Evolutionary conservation across 2,113 vertebrate species (phyloP).

Genomic region (Hippocampus zosterae): DNA sequence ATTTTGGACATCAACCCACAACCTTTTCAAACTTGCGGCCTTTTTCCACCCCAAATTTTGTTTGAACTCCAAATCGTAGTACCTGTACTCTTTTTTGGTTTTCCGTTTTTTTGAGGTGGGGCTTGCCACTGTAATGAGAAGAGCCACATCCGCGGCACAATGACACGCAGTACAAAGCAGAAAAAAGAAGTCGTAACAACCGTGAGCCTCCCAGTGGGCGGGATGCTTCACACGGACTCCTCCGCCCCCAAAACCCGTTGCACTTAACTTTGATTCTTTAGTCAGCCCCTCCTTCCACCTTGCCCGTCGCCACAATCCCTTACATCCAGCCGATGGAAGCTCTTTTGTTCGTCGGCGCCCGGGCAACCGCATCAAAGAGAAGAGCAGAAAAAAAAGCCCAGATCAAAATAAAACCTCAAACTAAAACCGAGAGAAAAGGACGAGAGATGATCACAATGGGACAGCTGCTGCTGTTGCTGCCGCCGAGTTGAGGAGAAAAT

Average conservation of each 20-base stretch:
- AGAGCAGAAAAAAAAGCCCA: conserved; percentile 54
- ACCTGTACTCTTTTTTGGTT: not conserved
- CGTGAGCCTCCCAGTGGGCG: conserved; percentile 55
- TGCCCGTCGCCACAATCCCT: conserved; percentile 58
- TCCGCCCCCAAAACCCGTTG: conserved; percentile 58
- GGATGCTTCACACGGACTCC: conserved; percentile 61
- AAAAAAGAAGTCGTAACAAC: conserved; percentile 47
- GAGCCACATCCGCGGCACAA: not conserved
- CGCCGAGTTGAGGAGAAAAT: conserved; percentile 25
- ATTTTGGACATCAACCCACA: no score
- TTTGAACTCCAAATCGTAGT: not conserved
- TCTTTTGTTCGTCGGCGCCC: conserved; percentile 77
- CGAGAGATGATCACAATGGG: conserved; percentile 75
- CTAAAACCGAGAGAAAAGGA: conserved; percentile 73
- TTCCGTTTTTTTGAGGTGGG: no score
- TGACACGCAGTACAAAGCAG: conserved; percentile 26
- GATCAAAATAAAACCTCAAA: conserved; percentile 65
- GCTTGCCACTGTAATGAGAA: conserved; percentile 4
- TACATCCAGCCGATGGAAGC: conserved; percentile 77
- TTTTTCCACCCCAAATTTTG: not conserved
- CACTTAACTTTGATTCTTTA: conserved; percentile 73
- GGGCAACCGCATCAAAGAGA: conserved; percentile 90
- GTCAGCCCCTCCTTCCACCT: conserved; percentile 34
- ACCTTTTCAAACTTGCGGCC: no score
- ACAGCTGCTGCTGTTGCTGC: conserved; percentile 40